Evolutionary conservation across 2,888 invertebrate species (phyloP), one percentile per base, ranked within the genome.

Genomic region (Polyommatus iphigenia): DNA sequence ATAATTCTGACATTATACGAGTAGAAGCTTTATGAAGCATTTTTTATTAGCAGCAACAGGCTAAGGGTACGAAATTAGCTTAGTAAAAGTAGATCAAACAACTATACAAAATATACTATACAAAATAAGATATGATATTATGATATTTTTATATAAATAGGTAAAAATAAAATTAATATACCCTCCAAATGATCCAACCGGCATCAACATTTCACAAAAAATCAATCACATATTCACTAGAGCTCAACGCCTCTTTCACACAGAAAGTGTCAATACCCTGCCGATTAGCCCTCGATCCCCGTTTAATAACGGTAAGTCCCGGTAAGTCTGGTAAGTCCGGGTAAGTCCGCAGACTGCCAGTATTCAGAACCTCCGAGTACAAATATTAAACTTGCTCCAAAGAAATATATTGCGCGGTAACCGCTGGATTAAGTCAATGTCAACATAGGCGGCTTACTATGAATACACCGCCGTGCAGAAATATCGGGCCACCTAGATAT

Each of bases 381-480:
- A 89, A 92, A 91, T 92, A 92, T 92, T 91, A 92, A 91, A 91
- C 88, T 89, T 85, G 84, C 84, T 81, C 85, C 83, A 88, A 91
- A 91, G 91, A 91, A 88, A 89, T 89, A 86, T 88, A 92, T 91
- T 90, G 89, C 90, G 84, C 80, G 80, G 84, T 81, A 85, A 85
- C 84, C 84, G 82, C 78, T 54, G 89, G 91, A 91, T 91, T 89
- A 90, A 84, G 85, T 80, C 83, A 81, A 80, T 87, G 88, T 89
- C 89, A 89, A 90, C 88, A 87, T 82, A 83, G 84, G 83, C 84
- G 79, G 85, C 79, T 82, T 82, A 79, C 77, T 79, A 62, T 79
- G 36, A 67, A 71, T 81, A 80, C 81, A 80, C 78, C 59, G 77
- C 71, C 71, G 78, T 72, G 78, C 78, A 54, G 18, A 32, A 15